Evolutionary conservation across 2,797 vertebrate genomes (phyloP), one percentile per base, ranked within the genome.

Genomic region (Poeciliopsis paucimaculata): DNA sequence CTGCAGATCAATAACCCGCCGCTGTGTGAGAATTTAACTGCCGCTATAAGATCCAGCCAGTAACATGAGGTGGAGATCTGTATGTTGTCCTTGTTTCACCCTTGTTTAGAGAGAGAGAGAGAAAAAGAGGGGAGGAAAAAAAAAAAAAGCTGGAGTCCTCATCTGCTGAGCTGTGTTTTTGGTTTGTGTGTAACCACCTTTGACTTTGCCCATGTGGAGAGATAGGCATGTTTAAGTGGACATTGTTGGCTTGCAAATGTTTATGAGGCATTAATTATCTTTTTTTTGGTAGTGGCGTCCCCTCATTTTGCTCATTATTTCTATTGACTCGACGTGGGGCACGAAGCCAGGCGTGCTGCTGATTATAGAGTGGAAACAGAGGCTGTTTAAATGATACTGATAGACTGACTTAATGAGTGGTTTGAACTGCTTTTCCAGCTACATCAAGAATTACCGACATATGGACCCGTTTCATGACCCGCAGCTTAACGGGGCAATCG

Each of bases 251-350:
- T 36, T 82, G 83, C 72, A 83, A 78, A 86, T 84, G 79, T 89
- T 90, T 91, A 86, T 64, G 71, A 74, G 79, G 73, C 78, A 81
- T 86, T 87, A 84, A 87, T 88, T 92, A 82, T 90, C 74, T 83
- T 91, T 85, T 88, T 88, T 76, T 89, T n/a, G 90, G 86, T 87
- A 78, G 77, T 34, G 7, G 70, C 75, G 82, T 89, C 84, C 84
- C 74, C 74, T 89, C 75, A 92, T 92, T 91, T 88, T 82, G 76
- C 82, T 84, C 82, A 88, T 92, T 91, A 90, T 90, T 90, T 87
- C 73, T 83, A 90, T 85, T 91, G 89, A 90, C 72, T 85, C 86
- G 72, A 82, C 84, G 70, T 73, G 77, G 78, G 82, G 84, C 86
- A 83, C 70, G 78, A 53, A 78, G 90, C 87, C 89, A 90, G 84